phyloP scores from a whole-genome alignment of 2,888 invertebrate genomes.

The Geophilus truncorum region DNA sequence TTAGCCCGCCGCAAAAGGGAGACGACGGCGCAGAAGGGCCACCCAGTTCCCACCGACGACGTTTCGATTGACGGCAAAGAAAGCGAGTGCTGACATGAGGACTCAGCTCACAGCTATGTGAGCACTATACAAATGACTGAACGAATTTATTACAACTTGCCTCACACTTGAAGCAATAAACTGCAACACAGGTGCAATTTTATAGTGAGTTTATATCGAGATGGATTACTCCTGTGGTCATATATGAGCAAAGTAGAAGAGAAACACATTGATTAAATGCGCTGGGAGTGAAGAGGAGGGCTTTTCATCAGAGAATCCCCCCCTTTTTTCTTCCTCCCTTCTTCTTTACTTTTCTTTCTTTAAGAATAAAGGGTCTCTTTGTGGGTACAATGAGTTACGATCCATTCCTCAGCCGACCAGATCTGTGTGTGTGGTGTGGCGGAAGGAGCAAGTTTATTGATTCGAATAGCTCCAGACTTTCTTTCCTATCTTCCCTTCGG shows the following conservation, averaged over 20 bases:
- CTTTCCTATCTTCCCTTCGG: slow-evolving; percentile 17
- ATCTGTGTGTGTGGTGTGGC: not conserved
- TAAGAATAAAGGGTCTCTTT: slow-evolving; percentile 27
- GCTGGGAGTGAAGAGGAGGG: not conserved
- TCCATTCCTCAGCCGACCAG: slow-evolving; percentile 13
- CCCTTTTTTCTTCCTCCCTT: not conserved
- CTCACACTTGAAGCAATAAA: not conserved
- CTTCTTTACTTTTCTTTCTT: slow-evolving; percentile 20
- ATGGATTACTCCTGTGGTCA: not conserved
- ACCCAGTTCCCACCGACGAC: slow-evolving; percentile 38
- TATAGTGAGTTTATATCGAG: not conserved
- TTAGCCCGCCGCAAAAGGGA: slow-evolving; percentile 37
- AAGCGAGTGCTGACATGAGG: slow-evolving; percentile 36
- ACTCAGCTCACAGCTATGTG: slow-evolving; percentile 15
- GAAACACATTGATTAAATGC: not conserved
- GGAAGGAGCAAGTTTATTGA: slow-evolving; percentile 8
- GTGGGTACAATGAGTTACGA: slow-evolving; percentile 27
- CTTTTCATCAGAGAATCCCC: not conserved
- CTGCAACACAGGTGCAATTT: not conserved
- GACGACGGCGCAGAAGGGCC: slow-evolving; percentile 38
- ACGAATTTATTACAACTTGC: not conserved
- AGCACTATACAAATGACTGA: slow-evolving; percentile 17
- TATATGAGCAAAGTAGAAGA: not conserved
- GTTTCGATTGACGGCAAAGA: slow-evolving; percentile 38
- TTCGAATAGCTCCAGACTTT: slow-evolving; percentile 25